Evolutionary conservation across 2,113 vertebrate genomes (phyloP).

Genomic region (Phaetusa simplex): DNA sequence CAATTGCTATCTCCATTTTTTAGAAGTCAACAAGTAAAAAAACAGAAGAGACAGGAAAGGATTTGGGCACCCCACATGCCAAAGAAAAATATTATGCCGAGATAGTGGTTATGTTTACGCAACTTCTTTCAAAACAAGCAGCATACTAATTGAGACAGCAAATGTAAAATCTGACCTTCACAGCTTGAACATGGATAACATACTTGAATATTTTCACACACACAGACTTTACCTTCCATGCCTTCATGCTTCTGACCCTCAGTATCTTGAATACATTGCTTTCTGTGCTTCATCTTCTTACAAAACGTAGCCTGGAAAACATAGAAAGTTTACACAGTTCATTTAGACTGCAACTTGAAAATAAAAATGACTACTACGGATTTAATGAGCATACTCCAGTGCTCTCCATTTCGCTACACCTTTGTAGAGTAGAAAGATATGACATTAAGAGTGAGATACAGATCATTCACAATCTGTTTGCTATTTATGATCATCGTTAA

Average conservation of each 20-base stretch:
- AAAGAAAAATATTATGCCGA: not conserved
- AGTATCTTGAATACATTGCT: constrained; percentile 46
- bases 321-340: not conserved
- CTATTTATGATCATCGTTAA: not conserved
- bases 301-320: constrained; percentile 45
- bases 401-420: not conserved
- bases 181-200: not conserved
- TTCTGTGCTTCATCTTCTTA: constrained; percentile 75
- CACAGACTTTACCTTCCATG: constrained; percentile 69
- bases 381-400: not conserved
- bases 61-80: not conserved
- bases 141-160: not conserved
- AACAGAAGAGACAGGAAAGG: not conserved
- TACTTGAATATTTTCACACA: not conserved
- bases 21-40: not conserved
- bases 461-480: not conserved
- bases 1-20: not conserved
- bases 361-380: not conserved
- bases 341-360: not conserved
- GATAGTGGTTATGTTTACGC: not conserved
- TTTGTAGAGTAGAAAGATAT: not conserved
- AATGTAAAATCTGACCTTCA: not conserved
- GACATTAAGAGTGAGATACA: not conserved
- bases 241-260: constrained; percentile 65
- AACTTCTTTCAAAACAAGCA: not conserved